Percentiles rank a stretch among this genome's conserved stretches.
Evolutionary conservation across 2,797 vertebrate species (phyloP).

Genomic region (Eptatretus atami): DNA sequence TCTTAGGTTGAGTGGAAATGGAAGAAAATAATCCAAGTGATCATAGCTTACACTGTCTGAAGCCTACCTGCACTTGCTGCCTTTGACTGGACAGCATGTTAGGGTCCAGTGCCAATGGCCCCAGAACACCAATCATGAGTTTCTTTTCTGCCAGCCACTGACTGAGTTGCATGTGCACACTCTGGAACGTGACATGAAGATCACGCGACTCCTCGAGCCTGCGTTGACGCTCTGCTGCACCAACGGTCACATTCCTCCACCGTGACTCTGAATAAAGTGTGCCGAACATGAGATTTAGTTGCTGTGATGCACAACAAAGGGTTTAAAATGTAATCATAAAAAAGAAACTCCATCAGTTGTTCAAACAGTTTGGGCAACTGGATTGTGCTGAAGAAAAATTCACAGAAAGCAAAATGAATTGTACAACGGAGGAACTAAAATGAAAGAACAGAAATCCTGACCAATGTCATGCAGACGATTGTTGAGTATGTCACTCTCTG

Average conservation of each 20-base stretch:
- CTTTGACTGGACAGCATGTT: conserved; percentile 92
- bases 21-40: no score
- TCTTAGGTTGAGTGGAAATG: no score
- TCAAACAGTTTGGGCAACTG: no score
- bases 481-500: conserved; percentile 50
- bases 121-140: conserved; percentile 93
- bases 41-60: no score
- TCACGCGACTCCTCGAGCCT: conserved; percentile 60
- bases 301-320: no score
- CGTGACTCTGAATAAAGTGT: conserved; percentile 23
- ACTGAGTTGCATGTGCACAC: conserved; percentile 42
- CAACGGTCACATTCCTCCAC: conserved; percentile 48
- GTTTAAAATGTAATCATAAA: not conserved
- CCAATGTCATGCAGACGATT: conserved; percentile 57
- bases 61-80: conserved; percentile 68
- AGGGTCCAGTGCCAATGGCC: conserved; percentile 74
- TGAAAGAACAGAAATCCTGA: conserved; percentile 16
- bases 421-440: not conserved
- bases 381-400: no score
- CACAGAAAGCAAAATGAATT: no score
- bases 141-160: conserved; percentile 90
- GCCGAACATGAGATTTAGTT: no score
- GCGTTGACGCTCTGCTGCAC: conserved; percentile 34
- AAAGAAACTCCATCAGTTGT: not conserved
- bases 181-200: conserved; percentile 45